phyloP scores from a whole-genome alignment of 1,140 invertebrate species.

The Protaetia brevitarsis region DNA sequence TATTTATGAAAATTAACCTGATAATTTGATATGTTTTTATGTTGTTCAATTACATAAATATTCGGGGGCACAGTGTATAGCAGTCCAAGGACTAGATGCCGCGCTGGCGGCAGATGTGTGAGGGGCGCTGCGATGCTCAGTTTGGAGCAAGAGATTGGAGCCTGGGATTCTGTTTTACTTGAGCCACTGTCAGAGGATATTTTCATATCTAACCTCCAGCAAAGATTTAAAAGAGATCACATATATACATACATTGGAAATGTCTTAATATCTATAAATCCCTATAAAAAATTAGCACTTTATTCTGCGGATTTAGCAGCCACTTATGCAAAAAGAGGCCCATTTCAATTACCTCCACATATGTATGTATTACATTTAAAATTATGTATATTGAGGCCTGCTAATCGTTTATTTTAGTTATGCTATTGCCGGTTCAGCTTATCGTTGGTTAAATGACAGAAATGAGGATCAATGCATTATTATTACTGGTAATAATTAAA shows the following conservation, averaged over 20 bases:
- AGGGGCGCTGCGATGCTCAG: constrained; percentile 47
- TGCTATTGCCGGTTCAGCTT: constrained; percentile 74
- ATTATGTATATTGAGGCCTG: constrained; percentile 8
- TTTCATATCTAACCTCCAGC: constrained; percentile 72
- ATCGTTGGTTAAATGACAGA: constrained; percentile 68
- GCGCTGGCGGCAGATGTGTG: constrained; percentile 38
- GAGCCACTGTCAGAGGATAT: constrained; percentile 73
- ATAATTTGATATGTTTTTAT: constrained; percentile 1
- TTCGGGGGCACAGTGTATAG: constrained; percentile 39
- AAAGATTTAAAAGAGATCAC: constrained; percentile 72
- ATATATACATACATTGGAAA: constrained; percentile 81
- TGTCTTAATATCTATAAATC: constrained; percentile 75
- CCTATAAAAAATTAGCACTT: constrained; percentile 72
- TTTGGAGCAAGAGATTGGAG: constrained; percentile 60
- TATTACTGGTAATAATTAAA: constrained; percentile 57
- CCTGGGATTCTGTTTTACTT: constrained; percentile 72
- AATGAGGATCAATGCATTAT: constrained; percentile 78
- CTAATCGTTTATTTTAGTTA: constrained; percentile 55
- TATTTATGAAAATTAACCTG: neutral
- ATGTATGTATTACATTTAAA: constrained; percentile 63
- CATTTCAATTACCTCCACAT: constrained; percentile 85
- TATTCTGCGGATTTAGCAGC: constrained; percentile 75
- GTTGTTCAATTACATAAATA: constrained; percentile 16
- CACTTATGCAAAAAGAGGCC: constrained; percentile 72
- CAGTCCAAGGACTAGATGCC: constrained; percentile 42